Percentiles rank a stretch among this genome's conserved stretches.
Conservation (phyloP, 2,113 vertebrate species). For the Lagopus muta region DNA sequence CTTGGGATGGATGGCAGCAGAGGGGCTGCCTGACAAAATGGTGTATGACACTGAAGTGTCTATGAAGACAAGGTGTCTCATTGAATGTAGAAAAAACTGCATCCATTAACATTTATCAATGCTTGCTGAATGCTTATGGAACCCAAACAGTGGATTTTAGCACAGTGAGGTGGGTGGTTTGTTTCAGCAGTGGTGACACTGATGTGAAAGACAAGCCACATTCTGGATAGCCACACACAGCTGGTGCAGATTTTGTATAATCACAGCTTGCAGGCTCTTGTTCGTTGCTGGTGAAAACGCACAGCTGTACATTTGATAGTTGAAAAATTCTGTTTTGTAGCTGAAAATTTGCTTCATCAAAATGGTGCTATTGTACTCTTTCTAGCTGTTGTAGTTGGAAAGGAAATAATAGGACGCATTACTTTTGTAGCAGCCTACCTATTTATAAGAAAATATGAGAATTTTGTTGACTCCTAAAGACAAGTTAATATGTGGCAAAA, state of each 20-base stretch:
- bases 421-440: background rate
- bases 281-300: background rate
- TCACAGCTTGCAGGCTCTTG: background rate
- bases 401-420: background rate
- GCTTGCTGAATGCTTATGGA: background rate
- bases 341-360: background rate
- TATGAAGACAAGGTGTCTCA: background rate
- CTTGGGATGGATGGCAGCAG: background rate
- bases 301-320: background rate
- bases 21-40: background rate
- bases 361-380: background rate
- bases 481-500: accelerated
- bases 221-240: too few relatives aligned
- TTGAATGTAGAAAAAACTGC: background rate
- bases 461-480: background rate
- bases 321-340: background rate
- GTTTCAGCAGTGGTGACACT: background rate
- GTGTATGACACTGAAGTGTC: background rate
- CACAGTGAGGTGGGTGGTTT: background rate
- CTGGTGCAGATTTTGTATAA: background rate
- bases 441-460: background rate
- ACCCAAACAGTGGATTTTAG: background rate
- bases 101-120: background rate
- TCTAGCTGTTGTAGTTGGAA: background rate
- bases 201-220: too few relatives aligned